phyloP scores from a whole-genome alignment of 2,888 invertebrate species.

The Pharmacophagus antenor region DNA sequence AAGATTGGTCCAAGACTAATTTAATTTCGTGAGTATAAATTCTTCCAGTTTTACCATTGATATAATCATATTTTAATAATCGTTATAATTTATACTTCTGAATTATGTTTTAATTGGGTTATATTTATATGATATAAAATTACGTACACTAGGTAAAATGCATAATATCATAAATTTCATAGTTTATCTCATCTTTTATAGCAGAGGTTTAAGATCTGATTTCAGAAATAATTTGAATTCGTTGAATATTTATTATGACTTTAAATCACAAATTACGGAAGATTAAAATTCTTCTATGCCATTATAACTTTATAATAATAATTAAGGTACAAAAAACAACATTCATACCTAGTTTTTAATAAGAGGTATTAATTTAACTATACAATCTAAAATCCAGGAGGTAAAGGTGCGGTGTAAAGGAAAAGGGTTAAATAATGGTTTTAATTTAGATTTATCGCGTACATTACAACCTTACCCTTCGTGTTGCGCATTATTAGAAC shows the following conservation, averaged over 20 bases:
- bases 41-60: too few species aligned
- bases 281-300: not conserved
- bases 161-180: not conserved
- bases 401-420: constrained; percentile 43
- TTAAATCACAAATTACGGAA: not conserved
- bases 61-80: not conserved
- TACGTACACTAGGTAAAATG: not conserved
- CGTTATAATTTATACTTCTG: not conserved
- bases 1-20: too few species aligned
- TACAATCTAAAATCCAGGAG: constrained; percentile 39
- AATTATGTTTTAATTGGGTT: not conserved
- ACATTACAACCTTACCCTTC: constrained; percentile 48
- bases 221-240: too few species aligned
- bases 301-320: not conserved
- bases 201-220: too few species aligned
- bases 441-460: constrained; percentile 69
- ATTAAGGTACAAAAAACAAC: not conserved
- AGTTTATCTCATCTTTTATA: too few species aligned
- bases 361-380: constrained; percentile 33
- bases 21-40: too few species aligned
- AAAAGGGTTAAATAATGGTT: constrained; percentile 65
- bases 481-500: constrained; percentile 46
- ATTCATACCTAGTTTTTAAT: constrained; percentile 2
- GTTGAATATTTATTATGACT: too few species aligned
- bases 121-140: not conserved